A percentile compares a stretch with the other conserved stretches of the same genome.
These are phyloP conservation scores for Gallinago nigripennis DNA, from an alignment of 2,797 vertebrate genomes.

Conservation along the genomic window DNA sequence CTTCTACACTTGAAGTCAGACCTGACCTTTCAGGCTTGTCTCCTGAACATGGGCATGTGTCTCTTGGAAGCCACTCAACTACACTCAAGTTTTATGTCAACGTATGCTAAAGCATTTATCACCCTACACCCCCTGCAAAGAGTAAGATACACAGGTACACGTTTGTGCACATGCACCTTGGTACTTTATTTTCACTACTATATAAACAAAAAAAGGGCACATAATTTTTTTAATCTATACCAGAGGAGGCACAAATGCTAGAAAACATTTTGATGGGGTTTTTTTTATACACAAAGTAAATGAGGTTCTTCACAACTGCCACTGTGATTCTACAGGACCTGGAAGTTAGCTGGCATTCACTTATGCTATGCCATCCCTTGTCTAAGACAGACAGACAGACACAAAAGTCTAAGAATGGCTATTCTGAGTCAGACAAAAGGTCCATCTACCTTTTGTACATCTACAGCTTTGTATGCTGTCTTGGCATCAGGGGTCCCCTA, in stretches of 20 bases:
- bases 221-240: not conserved
- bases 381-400: not conserved
- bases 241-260: not conserved
- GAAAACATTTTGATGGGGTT: not conserved
- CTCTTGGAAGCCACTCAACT: not conserved
- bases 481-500: not conserved
- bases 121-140: rapidly evolving
- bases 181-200: not conserved
- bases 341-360: not conserved
- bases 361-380: not conserved
- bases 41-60: rapidly evolving
- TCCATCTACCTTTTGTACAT: not conserved
- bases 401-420: not conserved
- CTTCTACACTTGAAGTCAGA: not conserved
- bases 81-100: not conserved
- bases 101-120: not conserved
- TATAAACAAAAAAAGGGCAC: not conserved
- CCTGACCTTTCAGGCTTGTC: not conserved
- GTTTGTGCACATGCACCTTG: too few relatives aligned
- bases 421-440: not conserved
- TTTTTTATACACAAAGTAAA: not conserved
- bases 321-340: not conserved
- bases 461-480: not conserved
- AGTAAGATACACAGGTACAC: not conserved
- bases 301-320: not conserved